Conservation (phyloP, 2,797 vertebrate species). For the Muraenolepis orangiensis region DNA sequence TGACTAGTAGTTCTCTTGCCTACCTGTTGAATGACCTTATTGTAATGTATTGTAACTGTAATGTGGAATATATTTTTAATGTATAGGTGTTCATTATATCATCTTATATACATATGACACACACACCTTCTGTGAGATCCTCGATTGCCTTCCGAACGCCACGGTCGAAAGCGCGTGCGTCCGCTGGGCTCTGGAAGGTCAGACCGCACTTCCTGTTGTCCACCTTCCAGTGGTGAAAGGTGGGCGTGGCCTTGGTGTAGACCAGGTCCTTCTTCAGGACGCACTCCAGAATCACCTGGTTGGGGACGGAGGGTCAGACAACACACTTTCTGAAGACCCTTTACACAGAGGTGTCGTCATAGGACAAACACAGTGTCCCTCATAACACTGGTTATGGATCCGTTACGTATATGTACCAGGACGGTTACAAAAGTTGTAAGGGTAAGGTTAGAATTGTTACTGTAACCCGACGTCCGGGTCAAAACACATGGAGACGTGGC, state of each 20-base stretch:
- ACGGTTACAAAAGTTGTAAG: too few relatives aligned
- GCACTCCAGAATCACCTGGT: slow-evolving; percentile 93
- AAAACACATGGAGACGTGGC: neutral
- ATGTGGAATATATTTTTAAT: too few relatives aligned
- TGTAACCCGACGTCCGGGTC: too few relatives aligned
- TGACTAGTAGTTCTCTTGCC: too few relatives aligned
- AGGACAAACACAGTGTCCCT: too few relatives aligned
- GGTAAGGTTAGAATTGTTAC: too few relatives aligned
- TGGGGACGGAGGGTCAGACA: neutral
- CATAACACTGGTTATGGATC: too few relatives aligned
- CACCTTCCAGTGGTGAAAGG: slow-evolving; percentile 97
- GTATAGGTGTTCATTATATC: neutral
- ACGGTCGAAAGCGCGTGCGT: slow-evolving; percentile 91
- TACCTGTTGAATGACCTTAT: too few relatives aligned
- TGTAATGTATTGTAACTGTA: too few relatives aligned
- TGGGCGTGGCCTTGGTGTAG: slow-evolving; percentile 96
- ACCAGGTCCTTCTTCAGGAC: slow-evolving; percentile 93
- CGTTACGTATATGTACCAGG: too few relatives aligned
- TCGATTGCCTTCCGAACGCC: slow-evolving; percentile 94
- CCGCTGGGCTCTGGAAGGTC: slow-evolving; percentile 92
- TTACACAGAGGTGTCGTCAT: neutral
- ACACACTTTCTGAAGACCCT: too few relatives aligned
- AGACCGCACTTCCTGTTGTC: slow-evolving; percentile 93
- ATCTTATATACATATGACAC: neutral
- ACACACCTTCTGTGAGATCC: slow-evolving; percentile 91